Evolutionary conservation across 2,888 invertebrate species (phyloP).

Genomic region (Metopia argyrocephala): DNA sequence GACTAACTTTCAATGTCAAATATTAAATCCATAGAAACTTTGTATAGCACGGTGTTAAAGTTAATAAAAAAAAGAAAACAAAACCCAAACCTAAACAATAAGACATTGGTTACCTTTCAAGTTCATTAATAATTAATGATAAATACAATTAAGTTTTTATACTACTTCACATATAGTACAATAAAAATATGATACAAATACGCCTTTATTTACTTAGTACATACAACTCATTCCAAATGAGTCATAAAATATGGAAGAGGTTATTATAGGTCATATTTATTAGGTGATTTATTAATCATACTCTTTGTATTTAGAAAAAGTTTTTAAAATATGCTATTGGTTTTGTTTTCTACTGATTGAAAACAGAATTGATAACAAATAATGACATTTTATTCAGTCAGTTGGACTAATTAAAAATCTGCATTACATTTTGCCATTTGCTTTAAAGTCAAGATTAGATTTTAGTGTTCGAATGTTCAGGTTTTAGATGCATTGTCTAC

Average conservation of each 20-base stretch:
- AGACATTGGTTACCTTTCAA: conserved; percentile 17
- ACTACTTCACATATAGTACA: no score
- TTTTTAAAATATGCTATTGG: no score
- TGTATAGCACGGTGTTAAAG: not conserved
- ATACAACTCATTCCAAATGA: not conserved
- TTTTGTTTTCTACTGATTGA: no score
- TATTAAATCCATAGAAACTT: not conserved
- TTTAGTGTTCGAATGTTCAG: no score
- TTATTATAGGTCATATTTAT: not conserved
- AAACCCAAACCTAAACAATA: not conserved
- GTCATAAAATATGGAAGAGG: not conserved
- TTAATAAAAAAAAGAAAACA: not conserved
- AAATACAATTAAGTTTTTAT: conserved; percentile 10
- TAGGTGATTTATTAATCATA: not conserved
- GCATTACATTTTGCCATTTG: no score
- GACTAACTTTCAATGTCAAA: conserved; percentile 28
- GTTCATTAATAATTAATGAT: conserved; percentile 46
- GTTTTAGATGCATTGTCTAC: no score
- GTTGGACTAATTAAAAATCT: no score
- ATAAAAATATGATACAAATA: not conserved
- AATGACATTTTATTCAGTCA: no score
- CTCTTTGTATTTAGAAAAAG: no score
- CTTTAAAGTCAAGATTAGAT: no score
- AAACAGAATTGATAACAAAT: no score
- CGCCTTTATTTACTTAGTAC: not conserved